phyloP scores from a whole-genome alignment of 2,113 vertebrate genomes.

The Chroicocephalus ridibundus region DNA sequence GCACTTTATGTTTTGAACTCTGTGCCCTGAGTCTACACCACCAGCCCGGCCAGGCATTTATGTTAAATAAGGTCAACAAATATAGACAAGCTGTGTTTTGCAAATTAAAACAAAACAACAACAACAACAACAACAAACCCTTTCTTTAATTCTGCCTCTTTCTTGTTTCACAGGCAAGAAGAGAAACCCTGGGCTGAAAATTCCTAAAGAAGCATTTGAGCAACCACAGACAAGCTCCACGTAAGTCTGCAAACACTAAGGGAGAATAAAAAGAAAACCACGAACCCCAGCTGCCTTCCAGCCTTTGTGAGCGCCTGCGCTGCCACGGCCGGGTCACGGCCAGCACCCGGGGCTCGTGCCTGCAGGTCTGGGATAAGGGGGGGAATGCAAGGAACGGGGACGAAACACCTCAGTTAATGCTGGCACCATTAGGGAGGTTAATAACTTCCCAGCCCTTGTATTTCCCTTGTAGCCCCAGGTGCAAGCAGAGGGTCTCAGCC shows the following conservation, averaged over 20 bases:
- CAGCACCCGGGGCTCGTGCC: not conserved
- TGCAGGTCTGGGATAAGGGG: not conserved
- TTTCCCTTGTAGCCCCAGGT: not conserved
- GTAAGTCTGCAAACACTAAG: constrained; percentile 75
- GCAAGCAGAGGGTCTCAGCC: not conserved
- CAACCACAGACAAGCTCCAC: constrained; percentile 85
- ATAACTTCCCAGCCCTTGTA: not conserved
- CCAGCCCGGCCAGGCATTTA: not conserved
- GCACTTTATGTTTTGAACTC: constrained; percentile 54
- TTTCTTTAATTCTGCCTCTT: constrained; percentile 3
- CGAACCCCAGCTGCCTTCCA: not conserved
- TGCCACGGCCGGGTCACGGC: not conserved
- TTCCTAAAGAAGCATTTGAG: constrained; percentile 91
- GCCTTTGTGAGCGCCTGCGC: not conserved
- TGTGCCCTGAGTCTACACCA: constrained; percentile 5
- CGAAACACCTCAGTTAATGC: not conserved
- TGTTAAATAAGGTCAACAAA: constrained; percentile 8
- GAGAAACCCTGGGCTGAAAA: constrained; percentile 88
- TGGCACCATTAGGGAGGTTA: rapidly evolving
- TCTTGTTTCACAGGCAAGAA: constrained; percentile 81
- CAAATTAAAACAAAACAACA: not conserved
- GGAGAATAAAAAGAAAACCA: not conserved
- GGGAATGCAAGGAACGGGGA: not conserved
- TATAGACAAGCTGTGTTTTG: not conserved
- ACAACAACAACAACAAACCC: not conserved